A percentile compares a stretch with the other conserved stretches of the same genome.
Conservation (phyloP, 2,797 vertebrate species). For the Halcyon leucocephala region DNA sequence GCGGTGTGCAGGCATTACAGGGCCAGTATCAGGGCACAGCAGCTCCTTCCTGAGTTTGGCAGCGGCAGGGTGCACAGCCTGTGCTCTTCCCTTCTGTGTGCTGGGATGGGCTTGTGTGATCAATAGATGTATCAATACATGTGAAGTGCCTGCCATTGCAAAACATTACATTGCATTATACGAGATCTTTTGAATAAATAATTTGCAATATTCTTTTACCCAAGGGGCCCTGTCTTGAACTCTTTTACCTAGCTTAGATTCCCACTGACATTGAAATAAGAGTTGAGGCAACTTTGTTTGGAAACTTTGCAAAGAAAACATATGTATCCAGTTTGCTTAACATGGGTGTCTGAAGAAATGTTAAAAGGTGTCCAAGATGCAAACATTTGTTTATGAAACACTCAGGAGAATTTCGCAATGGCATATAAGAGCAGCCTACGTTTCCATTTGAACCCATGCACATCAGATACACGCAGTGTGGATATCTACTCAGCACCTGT, state of each 20-base stretch:
- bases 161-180: not conserved
- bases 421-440: not conserved
- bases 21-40: not conserved
- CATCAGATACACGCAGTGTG: not conserved
- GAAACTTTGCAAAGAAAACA: conserved; percentile 58
- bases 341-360: conserved; percentile 54
- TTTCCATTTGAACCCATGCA: conserved; percentile 42
- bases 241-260: conserved; percentile 39
- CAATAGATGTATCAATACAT: not conserved
- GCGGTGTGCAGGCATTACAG: fast-evolving
- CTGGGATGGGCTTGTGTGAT: not conserved
- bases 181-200: not conserved
- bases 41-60: not conserved
- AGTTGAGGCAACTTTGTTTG: conserved; percentile 39
- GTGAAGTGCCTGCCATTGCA: not conserved
- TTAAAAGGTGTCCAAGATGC: conserved; percentile 55
- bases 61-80: not conserved
- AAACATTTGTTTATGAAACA: conserved; percentile 53
- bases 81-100: fast-evolving
- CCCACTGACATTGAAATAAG: not conserved
- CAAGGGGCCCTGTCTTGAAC: not conserved
- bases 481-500: conserved; percentile 16
- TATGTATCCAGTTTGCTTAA: conserved; percentile 60
- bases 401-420: conserved; percentile 13
- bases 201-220: not conserved